Percentiles rank a stretch among this genome's conserved stretches.
These are phyloP conservation scores for Psammodynastes pulverulentus DNA, from an alignment of 2,113 vertebrate species.

Conservation along the genomic window DNA sequence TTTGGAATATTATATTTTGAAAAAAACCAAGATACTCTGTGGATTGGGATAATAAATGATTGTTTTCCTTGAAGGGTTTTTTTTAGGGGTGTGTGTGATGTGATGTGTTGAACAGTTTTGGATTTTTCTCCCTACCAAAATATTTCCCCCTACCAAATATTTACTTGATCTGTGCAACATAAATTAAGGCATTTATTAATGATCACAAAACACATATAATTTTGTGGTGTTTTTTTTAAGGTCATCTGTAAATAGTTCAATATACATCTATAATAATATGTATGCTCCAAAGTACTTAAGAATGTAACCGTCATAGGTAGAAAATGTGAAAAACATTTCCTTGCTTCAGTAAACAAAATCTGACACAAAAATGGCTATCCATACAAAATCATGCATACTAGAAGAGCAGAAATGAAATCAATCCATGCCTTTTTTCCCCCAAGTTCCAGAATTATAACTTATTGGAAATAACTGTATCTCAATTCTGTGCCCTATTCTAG, in stretches of 20 bases:
- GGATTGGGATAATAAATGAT: neutral
- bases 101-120: neutral
- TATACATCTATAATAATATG: neutral
- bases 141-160: neutral
- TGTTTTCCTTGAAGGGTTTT: neutral
- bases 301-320: neutral
- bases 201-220: neutral
- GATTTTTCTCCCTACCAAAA: neutral
- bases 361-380: neutral
- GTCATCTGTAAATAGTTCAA: neutral
- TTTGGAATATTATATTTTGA: neutral
- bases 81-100: neutral
- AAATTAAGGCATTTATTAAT: neutral
- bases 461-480: neutral
- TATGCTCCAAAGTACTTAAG: neutral
- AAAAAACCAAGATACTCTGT: neutral
- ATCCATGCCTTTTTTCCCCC: neutral
- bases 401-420: neutral
- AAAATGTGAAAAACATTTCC: slow-evolving; percentile 4
- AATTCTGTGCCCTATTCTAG: neutral
- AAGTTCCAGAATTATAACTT: slow-evolving; percentile 3
- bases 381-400: neutral
- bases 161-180: neutral
- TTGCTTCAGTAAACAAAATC: neutral
- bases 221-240: neutral